These are phyloP conservation scores for Lamellibrachia satsuma DNA, from an alignment of 2,888 invertebrate species.

Conservation along the genomic window DNA sequence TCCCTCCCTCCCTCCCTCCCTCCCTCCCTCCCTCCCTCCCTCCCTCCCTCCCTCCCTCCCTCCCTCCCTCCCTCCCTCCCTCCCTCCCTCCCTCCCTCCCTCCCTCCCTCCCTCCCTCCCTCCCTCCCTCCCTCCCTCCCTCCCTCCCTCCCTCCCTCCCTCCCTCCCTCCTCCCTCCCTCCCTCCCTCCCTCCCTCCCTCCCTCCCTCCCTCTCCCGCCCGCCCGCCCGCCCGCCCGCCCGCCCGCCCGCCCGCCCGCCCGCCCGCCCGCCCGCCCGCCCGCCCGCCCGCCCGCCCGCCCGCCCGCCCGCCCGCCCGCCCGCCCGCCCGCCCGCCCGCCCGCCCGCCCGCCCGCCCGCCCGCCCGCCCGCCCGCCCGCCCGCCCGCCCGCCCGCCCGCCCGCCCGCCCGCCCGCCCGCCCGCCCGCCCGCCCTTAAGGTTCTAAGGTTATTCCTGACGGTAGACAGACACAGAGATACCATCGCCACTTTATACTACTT, in stretches of 20 bases:
- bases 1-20: conserved; percentile 14
- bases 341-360: not conserved
- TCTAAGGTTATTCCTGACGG: too few relatives aligned
- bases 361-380: not conserved
- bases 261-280: not conserved
- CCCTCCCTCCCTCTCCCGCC: not conserved
- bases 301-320: not conserved
- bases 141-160: not conserved
- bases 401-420: not conserved
- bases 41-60: not conserved
- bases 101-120: not conserved
- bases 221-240: not conserved
- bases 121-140: not conserved
- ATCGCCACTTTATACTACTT: too few relatives aligned
- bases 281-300: not conserved
- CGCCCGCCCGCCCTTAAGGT: not conserved
- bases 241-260: not conserved
- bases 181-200: conserved; percentile 1
- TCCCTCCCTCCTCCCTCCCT: conserved; percentile 1
- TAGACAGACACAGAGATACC: too few relatives aligned
- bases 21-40: conserved; percentile 21
- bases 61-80: conserved; percentile 6
- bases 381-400: not conserved
- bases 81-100: not conserved
- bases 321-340: not conserved